A percentile compares a stretch with the other conserved stretches of the same genome.
These are phyloP conservation scores for Parnassius mnemosyne DNA, from an alignment of 2,888 invertebrate species.

Conservation along the genomic window DNA sequence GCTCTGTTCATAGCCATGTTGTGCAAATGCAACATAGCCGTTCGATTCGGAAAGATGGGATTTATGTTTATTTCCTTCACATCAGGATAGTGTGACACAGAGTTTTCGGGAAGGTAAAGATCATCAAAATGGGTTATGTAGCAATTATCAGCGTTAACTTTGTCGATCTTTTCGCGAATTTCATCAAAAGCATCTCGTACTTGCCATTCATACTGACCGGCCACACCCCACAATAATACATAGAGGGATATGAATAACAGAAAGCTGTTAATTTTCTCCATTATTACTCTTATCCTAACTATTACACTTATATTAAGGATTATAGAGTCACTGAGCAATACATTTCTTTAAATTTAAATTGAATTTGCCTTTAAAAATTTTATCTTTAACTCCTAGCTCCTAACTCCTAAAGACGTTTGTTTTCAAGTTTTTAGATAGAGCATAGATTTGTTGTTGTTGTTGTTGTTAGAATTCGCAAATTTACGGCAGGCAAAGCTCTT, in stretches of 20 bases:
- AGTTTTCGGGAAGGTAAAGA: conserved; percentile 89
- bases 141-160: conserved; percentile 93
- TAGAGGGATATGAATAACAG: conserved; percentile 62
- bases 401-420: conserved; percentile 12
- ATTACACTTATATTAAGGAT: conserved; percentile 20
- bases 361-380: background rate
- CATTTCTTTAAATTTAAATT: conserved; percentile 16
- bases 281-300: conserved; percentile 43
- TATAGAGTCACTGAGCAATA: conserved; percentile 7
- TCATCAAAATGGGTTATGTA: conserved; percentile 92
- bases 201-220: conserved; percentile 96
- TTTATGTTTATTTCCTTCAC: conserved; percentile 97
- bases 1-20: conserved; percentile 98
- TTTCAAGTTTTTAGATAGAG: conserved; percentile 13
- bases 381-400: background rate
- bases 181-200: conserved; percentile 94
- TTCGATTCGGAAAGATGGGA: conserved; percentile 96
- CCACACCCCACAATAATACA: conserved; percentile 82
- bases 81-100: conserved; percentile 95
- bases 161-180: conserved; percentile 90
- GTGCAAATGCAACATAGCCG: conserved; percentile 94
- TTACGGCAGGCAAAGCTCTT: too few species aligned
- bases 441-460: too few species aligned
- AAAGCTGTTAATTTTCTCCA: conserved; percentile 58
- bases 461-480: too few species aligned